These are phyloP conservation scores for Chrysocyon brachyurus DNA, from an alignment of 2,797 vertebrate species.

Conservation along the genomic window DNA sequence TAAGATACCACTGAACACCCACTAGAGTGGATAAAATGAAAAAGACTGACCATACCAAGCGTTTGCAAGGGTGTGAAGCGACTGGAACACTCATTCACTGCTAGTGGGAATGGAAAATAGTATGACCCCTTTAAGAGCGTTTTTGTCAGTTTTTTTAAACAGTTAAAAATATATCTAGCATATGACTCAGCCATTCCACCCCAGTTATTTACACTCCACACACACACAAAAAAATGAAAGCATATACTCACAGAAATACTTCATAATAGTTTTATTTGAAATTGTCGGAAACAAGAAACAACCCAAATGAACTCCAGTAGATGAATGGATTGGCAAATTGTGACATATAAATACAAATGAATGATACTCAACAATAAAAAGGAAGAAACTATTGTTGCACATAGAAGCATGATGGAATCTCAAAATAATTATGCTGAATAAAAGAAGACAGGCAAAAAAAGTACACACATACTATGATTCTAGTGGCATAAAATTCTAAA, in stretches of 20 bases:
- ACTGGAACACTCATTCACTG: not conserved
- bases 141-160: constrained; percentile 26
- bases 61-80: not conserved
- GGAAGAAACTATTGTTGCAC: not conserved
- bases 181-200: constrained; percentile 41
- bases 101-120: not conserved
- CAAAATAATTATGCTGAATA: not conserved
- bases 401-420: not conserved
- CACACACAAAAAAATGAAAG: not conserved
- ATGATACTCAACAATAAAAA: not conserved
- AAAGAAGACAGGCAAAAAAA: not conserved
- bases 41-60: not conserved
- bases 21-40: not conserved
- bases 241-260: not conserved
- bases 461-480: not conserved
- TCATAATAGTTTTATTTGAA: not conserved
- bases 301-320: not conserved
- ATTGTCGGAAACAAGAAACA: not conserved
- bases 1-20: not conserved
- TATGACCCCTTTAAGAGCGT: not conserved
- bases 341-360: not conserved
- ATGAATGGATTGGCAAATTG: not conserved
- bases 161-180: constrained; percentile 55
- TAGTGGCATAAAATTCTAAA: not conserved
- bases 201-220: not conserved